Base-by-base conservation (phyloP, 2,113 vertebrate genomes). In the Herpetotheres cachinnans region DNA sequence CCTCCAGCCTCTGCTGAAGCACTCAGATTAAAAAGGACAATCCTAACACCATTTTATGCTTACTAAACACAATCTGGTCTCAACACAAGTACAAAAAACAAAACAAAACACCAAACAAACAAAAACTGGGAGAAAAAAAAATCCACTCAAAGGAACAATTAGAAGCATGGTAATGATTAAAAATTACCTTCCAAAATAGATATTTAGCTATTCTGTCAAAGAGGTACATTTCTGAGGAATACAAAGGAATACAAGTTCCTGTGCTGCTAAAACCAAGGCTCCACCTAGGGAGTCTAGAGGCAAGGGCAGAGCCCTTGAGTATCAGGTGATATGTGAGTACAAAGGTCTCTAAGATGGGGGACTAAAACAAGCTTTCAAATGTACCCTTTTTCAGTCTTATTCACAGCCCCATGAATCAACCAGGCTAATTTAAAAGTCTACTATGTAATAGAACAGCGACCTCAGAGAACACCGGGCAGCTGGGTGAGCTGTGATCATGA, bases 391-490 rank as follows among this genome's bases (percentile, higher is more conserved):
- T 82, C 54, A 46, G 62, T 73, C 82, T 80, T 82, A 44, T 11
- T 70, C 29, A 66, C 67, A 67, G 65, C 11, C 24, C 34, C 13
- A 2, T 82, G 49, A 85, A 73, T 82, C 47, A 95, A 11, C 65
- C 29, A 63, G 42, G 20, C 6, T 6, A 78, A 83, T 90, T 87
- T 77, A 81, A 91, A 88, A 21, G 49, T 90, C 67, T 93, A 6
- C 62, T 30, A 38, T 26, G 42, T 73, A 82, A 55, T 50, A 58
- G 65, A 92, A 54, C 46, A 63, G 74, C 21, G 7, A 34, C 56
- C 2, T 1, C 5, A 0, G 54, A 80, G 61, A 81, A 6, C 7
- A 59, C 34, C 0, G 0, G 14, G 65, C 1, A 2, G 30, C 73
- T 94, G 66, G 40, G 9, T 66, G 85, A 73, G 74, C 70, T 94